Percentiles rank a stretch among this genome's conserved stretches.
phyloP scores from a whole-genome alignment of 2,888 invertebrate genomes.

The Geotrupes spiniger region DNA sequence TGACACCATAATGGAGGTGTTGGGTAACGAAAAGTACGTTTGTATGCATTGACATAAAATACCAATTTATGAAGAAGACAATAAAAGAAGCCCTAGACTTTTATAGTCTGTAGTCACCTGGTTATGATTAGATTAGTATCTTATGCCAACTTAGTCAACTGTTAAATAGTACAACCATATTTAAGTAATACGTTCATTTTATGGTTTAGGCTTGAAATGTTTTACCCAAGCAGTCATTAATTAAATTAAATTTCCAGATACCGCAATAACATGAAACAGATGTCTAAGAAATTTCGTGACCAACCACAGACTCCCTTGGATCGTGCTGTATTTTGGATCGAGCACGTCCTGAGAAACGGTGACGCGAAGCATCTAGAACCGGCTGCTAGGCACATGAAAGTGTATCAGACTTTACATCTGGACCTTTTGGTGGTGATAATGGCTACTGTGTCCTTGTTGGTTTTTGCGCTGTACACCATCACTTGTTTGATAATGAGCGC shows the following conservation, averaged over 20 bases:
- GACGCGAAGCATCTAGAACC: slow-evolving; percentile 24
- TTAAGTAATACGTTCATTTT: no score
- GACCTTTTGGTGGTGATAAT: slow-evolving; percentile 21
- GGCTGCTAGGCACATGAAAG: slow-evolving; percentile 21
- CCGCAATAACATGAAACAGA: slow-evolving; percentile 21
- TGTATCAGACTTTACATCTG: slow-evolving; percentile 18
- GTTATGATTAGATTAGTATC: not conserved
- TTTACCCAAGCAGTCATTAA: no score
- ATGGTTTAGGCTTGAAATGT: no score
- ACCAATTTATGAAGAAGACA: no score
- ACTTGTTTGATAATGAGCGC: no score
- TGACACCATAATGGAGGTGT: slow-evolving; percentile 29
- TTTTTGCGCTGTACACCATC: no score
- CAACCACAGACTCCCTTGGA: slow-evolving; percentile 26
- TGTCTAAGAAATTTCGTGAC: slow-evolving; percentile 28
- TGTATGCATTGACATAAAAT: not conserved
- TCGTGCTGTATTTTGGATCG: slow-evolving; percentile 29
- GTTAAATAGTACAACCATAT: no score
- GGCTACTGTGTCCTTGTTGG: not conserved
- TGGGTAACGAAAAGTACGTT: slow-evolving; percentile 32
- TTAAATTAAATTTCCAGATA: slow-evolving; percentile 33
- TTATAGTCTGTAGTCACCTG: not conserved
- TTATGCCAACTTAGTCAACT: no score
- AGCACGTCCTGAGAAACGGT: slow-evolving; percentile 27
- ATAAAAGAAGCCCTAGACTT: no score